Evolutionary conservation across 2,888 invertebrate species (phyloP), one percentile per base, ranked within the genome.

Genomic region (Epirrita christyi): DNA sequence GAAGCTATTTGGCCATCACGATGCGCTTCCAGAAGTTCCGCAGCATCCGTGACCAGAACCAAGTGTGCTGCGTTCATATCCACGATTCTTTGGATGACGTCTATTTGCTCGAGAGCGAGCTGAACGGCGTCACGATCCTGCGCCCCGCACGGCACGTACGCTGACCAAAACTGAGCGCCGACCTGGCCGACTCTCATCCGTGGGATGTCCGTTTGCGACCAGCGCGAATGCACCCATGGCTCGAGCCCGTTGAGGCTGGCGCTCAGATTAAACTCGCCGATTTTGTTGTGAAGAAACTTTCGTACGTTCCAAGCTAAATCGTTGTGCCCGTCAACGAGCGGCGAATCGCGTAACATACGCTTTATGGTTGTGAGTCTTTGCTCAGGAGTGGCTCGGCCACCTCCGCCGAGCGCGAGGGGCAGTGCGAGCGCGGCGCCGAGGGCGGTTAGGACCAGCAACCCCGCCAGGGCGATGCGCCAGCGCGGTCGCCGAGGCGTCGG

Each of bases 181-280:
- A 98, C 94, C 79, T 95, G 94, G 59, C 98, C 98, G 71, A 95
- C 93, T 73, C 95, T 93, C 72, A 98, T 93, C 76, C 97, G 94
- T 59, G 96, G 96, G 73, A 98, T 96, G 86, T 98, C 98, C 27
- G 98, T 98, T 83, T 98, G 98, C 73, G 97, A 97, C 97, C 97
- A 98, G 85, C 95, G 95, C 82, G 96, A 96, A 73, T 94, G 93
- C 69, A 96, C 95, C 97, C 97, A 97, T 68, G 97, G 96, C 76
- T 96, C 96, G 68, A 95, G 93, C 58, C 93, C 92, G 64, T 94
- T 93, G 59, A 95, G 88, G 66, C 94, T 93, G 64, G 93, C 93
- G 72, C 94, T 94, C 76, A 95, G 90, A 81, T 95, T 95, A 68
- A 95, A 93, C 63, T 93, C 93, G 60, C 93, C 90, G 67, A 97